Base-by-base conservation (phyloP, 23 tunicate species). In the Phallusia fumigata region DNA sequence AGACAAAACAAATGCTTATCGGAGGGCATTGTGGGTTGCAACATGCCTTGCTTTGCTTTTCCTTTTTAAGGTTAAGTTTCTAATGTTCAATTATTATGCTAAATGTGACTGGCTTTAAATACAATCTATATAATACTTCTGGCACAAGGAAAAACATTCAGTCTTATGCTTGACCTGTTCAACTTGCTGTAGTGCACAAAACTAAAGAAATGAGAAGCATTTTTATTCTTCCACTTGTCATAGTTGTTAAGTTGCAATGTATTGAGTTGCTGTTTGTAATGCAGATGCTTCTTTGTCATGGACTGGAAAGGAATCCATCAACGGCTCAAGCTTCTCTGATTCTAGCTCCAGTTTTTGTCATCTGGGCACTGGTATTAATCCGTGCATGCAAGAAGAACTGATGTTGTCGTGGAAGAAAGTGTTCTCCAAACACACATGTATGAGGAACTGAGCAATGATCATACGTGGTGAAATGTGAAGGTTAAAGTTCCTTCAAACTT, bases 51-150 rank as follows among this genome's bases (percentile, higher is more conserved):
- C 76, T 35, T 64, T 89, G 35, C 49, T 75, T 1, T 84, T 89
- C 53, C n/a, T 76, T 15, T 84, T 80, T 73, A 85, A 89, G 89
- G 95, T 89, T 28, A n/a, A n/a, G n/a, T n/a, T n/a, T n/a, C n/a
- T n/a, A n/a, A n/a, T n/a, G n/a, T n/a, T n/a, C n/a, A 82, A n/a
- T n/a, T n/a, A n/a, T n/a, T n/a, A n/a, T n/a, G n/a, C n/a, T n/a
- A n/a, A n/a, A n/a, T 52, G 65, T 18, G 19, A 18, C 19, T 18
- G 19, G 18, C 19, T 18, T 52, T 18, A 52, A 18, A 52, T 18
- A 18, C 65, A 52, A 18, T 52, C 18, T 18, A 18, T 52, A 52
- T 52, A 52, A n/a, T n/a, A n/a, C n/a, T n/a, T n/a, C n/a, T n/a
- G n/a, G n/a, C n/a, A n/a, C n/a, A n/a, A n/a, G n/a, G n/a, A n/a